Conservation (phyloP, 2,113 vertebrate species). For the Podarcis cretensis region DNA sequence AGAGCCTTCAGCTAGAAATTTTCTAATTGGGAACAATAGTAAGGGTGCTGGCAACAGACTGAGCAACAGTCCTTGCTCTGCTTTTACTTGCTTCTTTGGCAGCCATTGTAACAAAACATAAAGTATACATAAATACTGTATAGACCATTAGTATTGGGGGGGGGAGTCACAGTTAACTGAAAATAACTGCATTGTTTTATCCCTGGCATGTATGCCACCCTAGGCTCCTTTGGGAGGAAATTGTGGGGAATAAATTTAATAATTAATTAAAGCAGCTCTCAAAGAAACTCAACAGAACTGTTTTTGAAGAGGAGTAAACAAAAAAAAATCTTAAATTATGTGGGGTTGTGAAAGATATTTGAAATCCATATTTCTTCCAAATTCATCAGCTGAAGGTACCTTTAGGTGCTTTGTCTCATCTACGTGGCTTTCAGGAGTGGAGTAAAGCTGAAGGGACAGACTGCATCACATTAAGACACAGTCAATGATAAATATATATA, state of each 20-base stretch:
- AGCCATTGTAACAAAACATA: slow-evolving; percentile 51
- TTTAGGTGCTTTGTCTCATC: background rate
- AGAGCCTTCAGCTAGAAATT: slow-evolving; percentile 77
- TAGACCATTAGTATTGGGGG: slow-evolving; percentile 58
- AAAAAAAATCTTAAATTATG: background rate
- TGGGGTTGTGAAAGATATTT: background rate
- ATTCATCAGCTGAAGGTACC: background rate
- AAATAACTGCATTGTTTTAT: background rate
- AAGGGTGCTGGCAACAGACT: slow-evolving; percentile 59
- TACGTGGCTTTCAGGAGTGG: background rate
- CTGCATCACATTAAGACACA: background rate
- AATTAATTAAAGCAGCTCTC: background rate
- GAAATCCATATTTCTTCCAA: background rate
- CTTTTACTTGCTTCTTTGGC: slow-evolving; percentile 59
- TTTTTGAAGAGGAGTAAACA: slow-evolving; percentile 18
- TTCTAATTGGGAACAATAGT: slow-evolving; percentile 81
- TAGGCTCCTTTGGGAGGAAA: too few species aligned
- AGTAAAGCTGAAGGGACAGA: background rate
- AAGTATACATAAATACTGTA: slow-evolving; percentile 63
- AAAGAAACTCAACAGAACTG: background rate
- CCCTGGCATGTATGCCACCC: too few species aligned
- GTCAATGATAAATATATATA: slow-evolving; percentile 29
- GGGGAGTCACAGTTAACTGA: slow-evolving; percentile 54
- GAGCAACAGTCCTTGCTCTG: slow-evolving; percentile 47
- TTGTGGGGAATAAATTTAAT: too few species aligned